Evolutionary conservation across 2,113 vertebrate species (phyloP), one percentile per base, ranked within the genome.

Genomic region (Rousettus leschenaultii): DNA sequence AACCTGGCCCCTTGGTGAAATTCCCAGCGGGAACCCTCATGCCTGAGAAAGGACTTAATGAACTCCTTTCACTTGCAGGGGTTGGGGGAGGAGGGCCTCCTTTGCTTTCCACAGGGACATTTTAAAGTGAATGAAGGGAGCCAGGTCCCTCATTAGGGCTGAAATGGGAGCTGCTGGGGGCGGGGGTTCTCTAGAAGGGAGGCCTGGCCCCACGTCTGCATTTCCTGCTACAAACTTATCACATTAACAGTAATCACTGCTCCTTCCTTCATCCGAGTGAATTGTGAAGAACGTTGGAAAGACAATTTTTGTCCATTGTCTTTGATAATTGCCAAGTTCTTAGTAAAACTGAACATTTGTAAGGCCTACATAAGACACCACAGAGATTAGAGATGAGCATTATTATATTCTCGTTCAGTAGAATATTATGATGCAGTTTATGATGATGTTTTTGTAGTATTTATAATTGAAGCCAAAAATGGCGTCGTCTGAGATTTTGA

Each of bases 81-180:
- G 7, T 19, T 13, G 74, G 91, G 83, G 85, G 38, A 45, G 80
- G 68, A 75, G n/a, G 40, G 40, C 33, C 65, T 57, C 26, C 15
- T 24, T 48, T 38, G 57, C 86, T 86, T 83, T 95, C 91, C 33
- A 3, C 35, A 6, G 82, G 80, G 82, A 80, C 73, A 98, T 98
- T 98, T 97, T 97, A 97, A 97, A 97, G 28, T 97, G 96, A 97
- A 98, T 97, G 93, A 82, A 96, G 82, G 85, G 85, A 93, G 61
- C 71, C 8, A 51, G 78, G 85, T 94, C 86, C 73, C 94, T 97
- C 88, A 79, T 96, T 96, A 96, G 96, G 53, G 53, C 70, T 88
- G 55, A 85, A 85, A 55, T 91, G 90, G 77, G 75, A 94, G 51
- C 88, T 91, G 75, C 43, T 94, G 88, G 82, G 86, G 96, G 88